Conservation (phyloP, 2,888 invertebrate species). For the Empis stercorea region DNA sequence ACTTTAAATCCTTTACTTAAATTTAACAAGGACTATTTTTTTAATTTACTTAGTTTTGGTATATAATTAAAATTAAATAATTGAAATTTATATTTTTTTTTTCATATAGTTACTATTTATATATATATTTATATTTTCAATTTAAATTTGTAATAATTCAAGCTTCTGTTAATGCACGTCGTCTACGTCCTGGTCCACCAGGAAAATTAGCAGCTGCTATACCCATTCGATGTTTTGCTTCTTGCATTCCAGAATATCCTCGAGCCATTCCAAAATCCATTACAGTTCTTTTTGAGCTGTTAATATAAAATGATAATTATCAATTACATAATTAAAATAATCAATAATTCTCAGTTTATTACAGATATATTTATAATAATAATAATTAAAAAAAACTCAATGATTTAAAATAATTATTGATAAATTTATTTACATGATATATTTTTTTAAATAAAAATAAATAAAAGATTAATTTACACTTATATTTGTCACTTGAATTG, state of each 20-base stretch:
- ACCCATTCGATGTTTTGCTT: constrained; percentile 85
- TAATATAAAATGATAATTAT: constrained; percentile 15
- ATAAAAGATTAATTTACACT: no score
- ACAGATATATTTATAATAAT: no score
- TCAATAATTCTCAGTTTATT: neutral
- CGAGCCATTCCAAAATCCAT: constrained; percentile 71
- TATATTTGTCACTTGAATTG: no score
- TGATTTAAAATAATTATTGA: no score
- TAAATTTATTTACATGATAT: no score
- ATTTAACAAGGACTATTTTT: no score
- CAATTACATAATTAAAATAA: no score
- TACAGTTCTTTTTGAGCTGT: constrained; percentile 71
- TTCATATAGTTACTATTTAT: neutral
- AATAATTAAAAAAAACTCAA: no score
- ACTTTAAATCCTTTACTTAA: no score
- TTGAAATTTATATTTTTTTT: neutral
- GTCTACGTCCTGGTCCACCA: constrained; percentile 77
- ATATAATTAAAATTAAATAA: neutral
- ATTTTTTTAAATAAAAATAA: no score
- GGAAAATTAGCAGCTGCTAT: constrained; percentile 80
- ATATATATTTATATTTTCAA: neutral
- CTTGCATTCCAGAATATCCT: constrained; percentile 79
- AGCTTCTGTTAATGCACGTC: constrained; percentile 46
- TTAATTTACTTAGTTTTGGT: no score
- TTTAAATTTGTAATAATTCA: constrained; percentile 17